Base-by-base conservation (phyloP, 2,113 vertebrate genomes). In the Polyodon spathula region DNA sequence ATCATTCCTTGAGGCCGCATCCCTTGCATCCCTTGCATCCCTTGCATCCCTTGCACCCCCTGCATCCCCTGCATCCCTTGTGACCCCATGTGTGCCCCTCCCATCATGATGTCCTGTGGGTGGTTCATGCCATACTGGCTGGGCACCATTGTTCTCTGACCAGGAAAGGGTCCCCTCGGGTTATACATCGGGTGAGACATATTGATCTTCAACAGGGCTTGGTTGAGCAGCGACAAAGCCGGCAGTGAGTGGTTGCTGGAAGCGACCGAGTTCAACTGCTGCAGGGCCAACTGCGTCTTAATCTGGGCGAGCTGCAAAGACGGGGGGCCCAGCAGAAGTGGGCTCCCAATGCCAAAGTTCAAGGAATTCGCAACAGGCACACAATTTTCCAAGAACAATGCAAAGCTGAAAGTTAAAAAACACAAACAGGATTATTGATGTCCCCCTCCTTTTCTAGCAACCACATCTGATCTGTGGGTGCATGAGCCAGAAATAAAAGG, bases 371-470 rank as follows among this genome's bases (percentile, higher is more conserved):
- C 85, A 83, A 92, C 81, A 82, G 86, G 84, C 76, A 85, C 80
- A 78, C 83, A 88, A 89, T 77, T 86, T 89, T 93, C 90, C 90
- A 79, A 90, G 84, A 88, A 81, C 78, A 93, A 92, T 75, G 90
- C 87, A 94, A 91, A 89, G 91, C 94, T 97, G 91, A 84, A 88
- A 96, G 85, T 88, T 91, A 90, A 94, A 89, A 93, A 86, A 94
- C 81, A 92, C 86, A 88, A 68, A 81, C 88, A 89, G 85, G 81
- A 84, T 93, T 84, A 84, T 76, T 90, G 37, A 68, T 55, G 60
- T 53, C n/a, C 52, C 59, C 59, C 66, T 38, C 65, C 46, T 59
- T 66, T 44, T n/a, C n/a, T n/a, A n/a, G n/a, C n/a, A n/a, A n/a
- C n/a, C n/a, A n/a, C n/a, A n/a, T n/a, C n/a, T n/a, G n/a, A n/a